Evolutionary conservation across 2,113 vertebrate genomes (phyloP).

Genomic region (Paramisgurnus dabryanus): DNA sequence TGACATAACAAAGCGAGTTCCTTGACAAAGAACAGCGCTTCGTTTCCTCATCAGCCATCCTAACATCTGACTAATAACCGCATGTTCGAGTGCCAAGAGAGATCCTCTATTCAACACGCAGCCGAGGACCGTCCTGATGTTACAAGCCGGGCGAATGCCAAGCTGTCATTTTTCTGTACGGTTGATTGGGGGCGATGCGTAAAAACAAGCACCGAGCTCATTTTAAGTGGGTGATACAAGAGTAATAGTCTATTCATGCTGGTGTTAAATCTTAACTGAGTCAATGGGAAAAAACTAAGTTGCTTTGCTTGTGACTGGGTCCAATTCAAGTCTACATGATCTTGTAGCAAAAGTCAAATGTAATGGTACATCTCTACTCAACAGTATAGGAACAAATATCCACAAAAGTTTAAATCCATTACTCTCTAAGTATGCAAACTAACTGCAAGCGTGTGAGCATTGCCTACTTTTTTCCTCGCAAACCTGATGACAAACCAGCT

Average conservation of each 20-base stretch:
- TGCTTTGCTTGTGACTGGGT: too few species aligned
- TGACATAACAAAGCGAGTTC: slow-evolving; percentile 36
- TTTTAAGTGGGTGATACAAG: slow-evolving; percentile 81
- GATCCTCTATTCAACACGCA: slow-evolving; percentile 35
- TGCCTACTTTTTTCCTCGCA: background rate
- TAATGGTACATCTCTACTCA: background rate
- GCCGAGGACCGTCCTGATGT: slow-evolving; percentile 55
- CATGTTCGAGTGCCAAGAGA: slow-evolving; percentile 37
- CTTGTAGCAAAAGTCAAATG: background rate
- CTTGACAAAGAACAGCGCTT: slow-evolving; percentile 23
- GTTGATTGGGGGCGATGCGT: slow-evolving; percentile 69
- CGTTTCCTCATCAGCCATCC: slow-evolving; percentile 20
- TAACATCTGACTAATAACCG: slow-evolving; percentile 45
- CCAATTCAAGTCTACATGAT: background rate
- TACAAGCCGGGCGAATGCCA: slow-evolving; percentile 63
- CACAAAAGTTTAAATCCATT: background rate
- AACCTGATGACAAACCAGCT: background rate
- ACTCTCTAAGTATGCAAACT: too few species aligned
- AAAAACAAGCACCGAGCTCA: slow-evolving; percentile 77
- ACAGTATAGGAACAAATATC: background rate
- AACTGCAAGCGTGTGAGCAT: background rate
- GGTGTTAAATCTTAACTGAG: slow-evolving; percentile 79
- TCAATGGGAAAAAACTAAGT: too few species aligned
- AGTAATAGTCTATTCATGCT: slow-evolving; percentile 81
- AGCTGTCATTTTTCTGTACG: slow-evolving; percentile 59